A percentile compares a stretch with the other conserved stretches of the same genome.
These are phyloP conservation scores for Sebastes cheni DNA, from an alignment of 2,797 vertebrate species.

Conservation along the genomic window DNA sequence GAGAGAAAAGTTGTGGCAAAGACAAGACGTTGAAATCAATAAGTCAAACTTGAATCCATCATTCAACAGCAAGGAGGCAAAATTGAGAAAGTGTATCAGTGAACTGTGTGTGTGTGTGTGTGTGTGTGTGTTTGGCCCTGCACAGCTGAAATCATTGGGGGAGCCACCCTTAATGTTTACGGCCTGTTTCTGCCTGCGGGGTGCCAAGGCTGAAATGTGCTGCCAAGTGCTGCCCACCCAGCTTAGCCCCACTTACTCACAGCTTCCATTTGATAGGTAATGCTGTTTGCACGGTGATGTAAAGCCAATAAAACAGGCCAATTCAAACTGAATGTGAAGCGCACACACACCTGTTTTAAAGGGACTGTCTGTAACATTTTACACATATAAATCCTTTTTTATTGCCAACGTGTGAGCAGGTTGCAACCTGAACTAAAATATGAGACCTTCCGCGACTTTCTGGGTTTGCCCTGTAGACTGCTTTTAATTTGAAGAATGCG, in stretches of 20 bases:
- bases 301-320: constrained; percentile 51
- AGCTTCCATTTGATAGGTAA: constrained; percentile 58
- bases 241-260: constrained; percentile 62
- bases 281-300: constrained; percentile 47
- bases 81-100: background rate
- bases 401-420: too few relatives aligned
- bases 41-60: background rate
- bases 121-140: constrained; percentile 21
- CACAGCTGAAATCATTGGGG: constrained; percentile 20
- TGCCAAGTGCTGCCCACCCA: constrained; percentile 75
- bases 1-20: background rate
- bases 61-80: background rate
- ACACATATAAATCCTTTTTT: too few relatives aligned
- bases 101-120: background rate
- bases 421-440: too few relatives aligned
- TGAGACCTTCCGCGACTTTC: too few relatives aligned
- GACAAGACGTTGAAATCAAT: background rate
- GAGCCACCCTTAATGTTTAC: constrained; percentile 65
- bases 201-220: constrained; percentile 54
- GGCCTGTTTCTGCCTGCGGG: constrained; percentile 49
- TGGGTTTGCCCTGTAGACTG: too few relatives aligned
- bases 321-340: constrained; percentile 27
- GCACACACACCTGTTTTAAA: constrained; percentile 52
- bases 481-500: too few relatives aligned
- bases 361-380: background rate